Evolutionary conservation across 2,797 vertebrate genomes (phyloP).

Genomic region (Epinephelus awoara): DNA sequence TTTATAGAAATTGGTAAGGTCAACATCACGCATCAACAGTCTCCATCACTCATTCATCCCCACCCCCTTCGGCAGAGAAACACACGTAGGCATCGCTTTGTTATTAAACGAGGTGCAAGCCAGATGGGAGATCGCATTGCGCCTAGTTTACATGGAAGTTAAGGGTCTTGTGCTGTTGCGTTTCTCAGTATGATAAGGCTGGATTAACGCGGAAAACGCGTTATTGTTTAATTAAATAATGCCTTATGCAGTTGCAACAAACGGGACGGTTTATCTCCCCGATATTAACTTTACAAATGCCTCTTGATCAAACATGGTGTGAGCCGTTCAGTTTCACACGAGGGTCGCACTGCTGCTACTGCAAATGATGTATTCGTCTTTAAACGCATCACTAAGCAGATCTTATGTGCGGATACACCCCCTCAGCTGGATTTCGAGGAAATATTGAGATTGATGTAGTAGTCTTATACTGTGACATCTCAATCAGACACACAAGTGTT

Average conservation of each 20-base stretch:
- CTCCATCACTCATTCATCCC: conserved; percentile 77
- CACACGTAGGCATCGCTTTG: conserved; percentile 82
- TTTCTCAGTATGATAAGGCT: neutral
- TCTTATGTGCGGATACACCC: conserved; percentile 44
- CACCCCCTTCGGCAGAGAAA: conserved; percentile 73
- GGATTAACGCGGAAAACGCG: neutral
- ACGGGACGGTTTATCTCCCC: neutral
- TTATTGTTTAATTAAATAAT: neutral
- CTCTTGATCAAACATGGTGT: neutral
- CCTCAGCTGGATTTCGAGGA: conserved; percentile 38
- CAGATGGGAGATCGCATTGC: conserved; percentile 71
- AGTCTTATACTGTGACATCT: conserved; percentile 53
- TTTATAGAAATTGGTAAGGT: conserved; percentile 69
- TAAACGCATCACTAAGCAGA: conserved; percentile 43
- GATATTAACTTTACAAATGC: neutral
- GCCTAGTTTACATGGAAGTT: conserved; percentile 79
- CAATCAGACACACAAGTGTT: conserved; percentile 55
- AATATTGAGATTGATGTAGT: conserved; percentile 68
- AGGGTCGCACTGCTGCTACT: conserved; percentile 3
- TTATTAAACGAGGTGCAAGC: conserved; percentile 78
- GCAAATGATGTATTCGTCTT: conserved; percentile 45
- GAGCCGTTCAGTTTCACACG: conserved; percentile 9
- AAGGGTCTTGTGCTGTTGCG: conserved; percentile 31
- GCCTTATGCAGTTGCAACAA: neutral
- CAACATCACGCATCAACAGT: conserved; percentile 79